Base-by-base conservation (phyloP, 2,113 vertebrate species). In the Naja naja region DNA sequence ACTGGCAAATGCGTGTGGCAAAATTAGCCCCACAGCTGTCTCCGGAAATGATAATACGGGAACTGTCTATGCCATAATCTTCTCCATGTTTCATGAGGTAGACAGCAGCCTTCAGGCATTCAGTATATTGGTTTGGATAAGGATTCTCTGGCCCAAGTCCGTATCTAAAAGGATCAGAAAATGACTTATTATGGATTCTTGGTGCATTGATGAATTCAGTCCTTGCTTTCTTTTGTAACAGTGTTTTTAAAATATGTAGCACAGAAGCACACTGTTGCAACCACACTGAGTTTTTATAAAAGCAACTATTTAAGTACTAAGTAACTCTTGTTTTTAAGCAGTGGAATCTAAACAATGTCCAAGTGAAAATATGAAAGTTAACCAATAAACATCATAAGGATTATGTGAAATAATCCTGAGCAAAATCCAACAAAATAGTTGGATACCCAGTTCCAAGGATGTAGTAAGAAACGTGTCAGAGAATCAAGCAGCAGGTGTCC, bases 1-100 rank as follows among this genome's bases (percentile, higher is more conserved):
- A 94, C 95, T 98, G 98, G 95, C 97, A 97, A 86, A 98, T 85
- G 0, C 94, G 93, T 1, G 97, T 96, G 39, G 94, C 96, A 92
- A 96, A 34, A 94, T 97, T 97, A 6, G 96, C 97, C 58, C 98
- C 98, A 0, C 94, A 56, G 69, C 98, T 98, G 94, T 98, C 98
- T 60, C 98, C 98, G 14, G 97, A 96, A 60, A 98, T 91, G 89
- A 97, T 97, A 87, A 98, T 96, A 30, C 96, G 93, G 49, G 43
- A 58, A 0, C 97, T 56, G 81, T 98, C 97, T 56, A 98, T 97
- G 0, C 96, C 92, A 18, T 97, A 98, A 58, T 97, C 95, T 60
- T 97, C 93, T 0, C 97, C 96, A 47, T 94, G 94, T 87, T 97
- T 98, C 93, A 98, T 96, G 95, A 98, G 98, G 95, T 98, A 97